A percentile compares a stretch with the other conserved stretches of the same genome.
Evolutionary conservation across 1,140 invertebrate genomes (phyloP).

Genomic region (Chlorops oryzae): DNA sequence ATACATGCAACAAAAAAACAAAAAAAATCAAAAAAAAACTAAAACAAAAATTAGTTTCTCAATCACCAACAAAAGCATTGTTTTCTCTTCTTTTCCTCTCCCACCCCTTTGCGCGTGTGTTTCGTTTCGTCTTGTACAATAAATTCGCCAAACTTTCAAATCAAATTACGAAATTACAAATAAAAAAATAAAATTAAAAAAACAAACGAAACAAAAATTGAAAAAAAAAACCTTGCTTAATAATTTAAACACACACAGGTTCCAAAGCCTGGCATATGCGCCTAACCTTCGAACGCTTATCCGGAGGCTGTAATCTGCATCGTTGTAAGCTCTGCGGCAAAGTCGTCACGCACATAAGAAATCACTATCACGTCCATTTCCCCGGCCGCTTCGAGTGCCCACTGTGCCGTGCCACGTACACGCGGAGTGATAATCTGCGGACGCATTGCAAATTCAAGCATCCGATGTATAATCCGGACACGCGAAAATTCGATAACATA

Average conservation of each 20-base stretch:
- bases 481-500: conserved; percentile 70
- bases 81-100: conserved; percentile 48
- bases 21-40: not conserved
- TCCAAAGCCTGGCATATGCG: conserved; percentile 87
- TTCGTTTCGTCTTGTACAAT: too few species aligned
- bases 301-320: conserved; percentile 80
- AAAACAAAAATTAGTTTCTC: conserved; percentile 38
- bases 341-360: conserved; percentile 84
- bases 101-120: conserved; percentile 45
- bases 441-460: conserved; percentile 86
- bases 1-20: not conserved
- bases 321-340: conserved; percentile 85
- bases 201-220: conserved; percentile 15
- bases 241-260: too few species aligned
- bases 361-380: conserved; percentile 86
- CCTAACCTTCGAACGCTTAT: conserved; percentile 81
- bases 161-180: conserved; percentile 11
- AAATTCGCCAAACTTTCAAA: too few species aligned
- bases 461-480: conserved; percentile 70
- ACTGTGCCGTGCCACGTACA: conserved; percentile 78
- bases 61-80: conserved; percentile 47
- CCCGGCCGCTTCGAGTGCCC: conserved; percentile 81
- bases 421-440: conserved; percentile 79
- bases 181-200: conserved; percentile 11
- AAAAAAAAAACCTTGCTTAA: conserved; percentile 1